Conservation (phyloP, 1,140 invertebrate genomes). For the Drosophila littoralis region DNA sequence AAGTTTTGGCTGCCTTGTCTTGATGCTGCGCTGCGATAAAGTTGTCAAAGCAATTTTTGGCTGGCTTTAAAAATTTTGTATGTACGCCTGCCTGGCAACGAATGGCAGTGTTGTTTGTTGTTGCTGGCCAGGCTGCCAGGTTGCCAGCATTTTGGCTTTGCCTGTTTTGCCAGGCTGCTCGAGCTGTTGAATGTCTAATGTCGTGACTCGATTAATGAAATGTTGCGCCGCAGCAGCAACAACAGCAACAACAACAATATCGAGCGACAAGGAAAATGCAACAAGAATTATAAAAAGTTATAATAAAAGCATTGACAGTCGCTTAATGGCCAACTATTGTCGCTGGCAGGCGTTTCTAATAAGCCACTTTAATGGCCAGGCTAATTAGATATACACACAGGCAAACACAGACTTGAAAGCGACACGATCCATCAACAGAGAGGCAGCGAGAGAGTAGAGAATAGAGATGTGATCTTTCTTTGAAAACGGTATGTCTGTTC, state of each 20-base stretch:
- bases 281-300: conserved; percentile 78
- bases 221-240: conserved; percentile 51
- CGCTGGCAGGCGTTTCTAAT: conserved; percentile 59
- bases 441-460: conserved; percentile 12
- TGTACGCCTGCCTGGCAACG: conserved; percentile 42
- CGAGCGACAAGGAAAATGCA: conserved; percentile 64
- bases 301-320: conserved; percentile 80
- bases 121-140: conserved; percentile 3
- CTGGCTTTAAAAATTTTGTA: conserved; percentile 70
- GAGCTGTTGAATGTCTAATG: conserved; percentile 79
- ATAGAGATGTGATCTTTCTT: conserved; percentile 9
- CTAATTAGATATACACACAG: conserved; percentile 64
- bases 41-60: conserved; percentile 82
- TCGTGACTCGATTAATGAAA: conserved; percentile 82
- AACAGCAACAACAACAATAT: conserved; percentile 14
- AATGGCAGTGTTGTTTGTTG: conserved; percentile 4
- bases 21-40: conserved; percentile 76
- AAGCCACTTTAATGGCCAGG: conserved; percentile 70
- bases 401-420: conserved; percentile 18
- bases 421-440: conserved; percentile 4
- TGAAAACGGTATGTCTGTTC: conserved; percentile 9
- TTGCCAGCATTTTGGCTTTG: conserved; percentile 34
- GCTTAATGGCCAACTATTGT: conserved; percentile 78
- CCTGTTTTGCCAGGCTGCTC: conserved; percentile 23
- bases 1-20: conserved; percentile 53